phyloP scores from a whole-genome alignment of 1,140 invertebrate genomes.

The Atta texana region DNA sequence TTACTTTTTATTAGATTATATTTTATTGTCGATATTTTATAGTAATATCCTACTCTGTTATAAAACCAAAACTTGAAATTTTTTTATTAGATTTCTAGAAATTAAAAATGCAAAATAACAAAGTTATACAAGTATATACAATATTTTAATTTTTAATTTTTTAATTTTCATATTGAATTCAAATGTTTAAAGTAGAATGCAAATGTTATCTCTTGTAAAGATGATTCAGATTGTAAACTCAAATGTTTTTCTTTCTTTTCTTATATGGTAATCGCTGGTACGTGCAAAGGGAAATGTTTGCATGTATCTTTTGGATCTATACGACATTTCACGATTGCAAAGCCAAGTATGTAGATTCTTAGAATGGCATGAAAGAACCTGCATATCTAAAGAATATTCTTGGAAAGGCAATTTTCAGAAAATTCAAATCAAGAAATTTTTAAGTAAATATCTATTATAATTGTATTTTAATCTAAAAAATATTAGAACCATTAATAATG shows the following conservation, averaged over 20 bases:
- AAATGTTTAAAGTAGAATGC: not conserved
- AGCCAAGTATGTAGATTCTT: constrained; percentile 37
- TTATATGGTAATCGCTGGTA: constrained; percentile 31
- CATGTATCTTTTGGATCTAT: constrained; percentile 15
- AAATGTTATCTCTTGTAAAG: constrained; percentile 24
- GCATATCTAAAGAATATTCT: constrained; percentile 32
- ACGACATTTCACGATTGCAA: constrained; percentile 43
- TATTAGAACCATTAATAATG: not conserved
- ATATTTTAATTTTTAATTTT: not conserved
- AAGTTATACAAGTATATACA: not conserved
- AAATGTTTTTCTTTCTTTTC: constrained; percentile 21
- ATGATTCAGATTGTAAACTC: constrained; percentile 24
- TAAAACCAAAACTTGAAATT: not conserved
- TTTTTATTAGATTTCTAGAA: not conserved
- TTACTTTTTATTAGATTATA: not conserved
- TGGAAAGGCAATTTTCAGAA: constrained; percentile 5
- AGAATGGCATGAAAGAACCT: constrained; percentile 4
- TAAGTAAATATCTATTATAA: not conserved
- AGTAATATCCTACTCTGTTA: not conserved
- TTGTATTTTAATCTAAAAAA: not conserved
- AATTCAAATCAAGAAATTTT: not conserved
- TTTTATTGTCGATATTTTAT: not conserved
- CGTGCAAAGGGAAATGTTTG: constrained; percentile 9
- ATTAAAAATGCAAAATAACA: not conserved
- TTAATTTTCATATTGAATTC: not conserved